Conservation (phyloP, 2,797 vertebrate species). For the Sphenodon punctatus region DNA sequence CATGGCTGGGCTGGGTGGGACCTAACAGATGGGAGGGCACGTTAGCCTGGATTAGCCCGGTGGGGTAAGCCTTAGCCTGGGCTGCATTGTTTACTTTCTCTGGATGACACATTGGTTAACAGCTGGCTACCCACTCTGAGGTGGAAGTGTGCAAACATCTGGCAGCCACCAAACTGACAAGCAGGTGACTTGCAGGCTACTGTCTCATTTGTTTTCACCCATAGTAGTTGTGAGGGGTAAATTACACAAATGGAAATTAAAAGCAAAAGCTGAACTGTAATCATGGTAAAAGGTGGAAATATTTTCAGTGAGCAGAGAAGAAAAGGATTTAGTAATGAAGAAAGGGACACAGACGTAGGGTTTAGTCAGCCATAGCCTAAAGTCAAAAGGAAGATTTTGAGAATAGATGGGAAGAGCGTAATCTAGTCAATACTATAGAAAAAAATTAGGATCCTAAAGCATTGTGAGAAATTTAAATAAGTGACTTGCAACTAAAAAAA, state of each 20-base stretch:
- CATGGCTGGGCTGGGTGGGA: too few species aligned
- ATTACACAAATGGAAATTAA: constrained; percentile 31
- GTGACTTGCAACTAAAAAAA: not conserved
- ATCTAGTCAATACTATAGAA: not conserved
- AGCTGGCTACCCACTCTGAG: too few species aligned
- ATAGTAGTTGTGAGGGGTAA: constrained; percentile 47
- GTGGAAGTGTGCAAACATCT: too few species aligned
- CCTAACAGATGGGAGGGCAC: too few species aligned
- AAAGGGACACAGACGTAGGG: not conserved
- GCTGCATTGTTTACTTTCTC: too few species aligned
- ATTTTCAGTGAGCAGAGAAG: not conserved
- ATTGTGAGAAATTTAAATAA: not conserved
- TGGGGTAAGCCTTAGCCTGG: too few species aligned
- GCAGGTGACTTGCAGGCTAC: too few species aligned
- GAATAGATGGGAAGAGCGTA: not conserved
- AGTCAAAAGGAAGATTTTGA: not conserved
- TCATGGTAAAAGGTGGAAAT: constrained; percentile 36
- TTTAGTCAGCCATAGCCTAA: constrained; percentile 2
- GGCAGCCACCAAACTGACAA: too few species aligned
- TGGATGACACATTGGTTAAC: too few species aligned
- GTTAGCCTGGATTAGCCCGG: too few species aligned
- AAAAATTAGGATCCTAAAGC: not conserved
- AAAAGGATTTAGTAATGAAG: not conserved
- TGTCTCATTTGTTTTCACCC: too few species aligned
- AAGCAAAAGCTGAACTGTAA: constrained; percentile 36